Conservation (phyloP, 2,113 vertebrate genomes). For the Plecotus auritus region DNA sequence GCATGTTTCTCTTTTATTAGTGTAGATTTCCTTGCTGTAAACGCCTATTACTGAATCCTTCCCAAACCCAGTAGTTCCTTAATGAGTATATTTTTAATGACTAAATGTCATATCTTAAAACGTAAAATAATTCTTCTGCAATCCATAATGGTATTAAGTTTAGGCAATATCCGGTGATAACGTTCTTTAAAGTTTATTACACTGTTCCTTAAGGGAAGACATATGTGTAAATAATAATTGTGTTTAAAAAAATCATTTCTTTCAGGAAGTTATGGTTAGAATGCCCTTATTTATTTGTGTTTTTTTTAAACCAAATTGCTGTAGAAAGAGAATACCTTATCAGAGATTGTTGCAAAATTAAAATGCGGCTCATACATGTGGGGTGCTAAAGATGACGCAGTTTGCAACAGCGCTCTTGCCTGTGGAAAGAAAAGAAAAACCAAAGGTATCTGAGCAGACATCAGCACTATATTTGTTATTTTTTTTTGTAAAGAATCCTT, state of each 20-base stretch:
- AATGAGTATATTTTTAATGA: background rate
- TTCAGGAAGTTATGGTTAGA: slow-evolving; percentile 11
- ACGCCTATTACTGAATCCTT: background rate
- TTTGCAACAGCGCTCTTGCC: slow-evolving; percentile 95
- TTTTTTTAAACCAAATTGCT: background rate
- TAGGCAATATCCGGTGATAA: background rate
- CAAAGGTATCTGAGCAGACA: background rate
- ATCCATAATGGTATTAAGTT: background rate
- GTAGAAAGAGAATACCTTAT: slow-evolving; percentile 86
- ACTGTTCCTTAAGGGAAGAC: background rate
- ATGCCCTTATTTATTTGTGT: slow-evolving; percentile 10
- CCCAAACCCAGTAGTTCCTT: background rate
- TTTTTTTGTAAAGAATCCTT: background rate
- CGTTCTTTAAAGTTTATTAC: slow-evolving; percentile 1
- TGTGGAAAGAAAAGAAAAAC: slow-evolving; percentile 66
- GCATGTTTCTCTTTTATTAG: no score
- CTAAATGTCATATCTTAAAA: slow-evolving; percentile 26
- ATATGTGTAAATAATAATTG: background rate
- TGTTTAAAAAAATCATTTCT: slow-evolving; percentile 19
- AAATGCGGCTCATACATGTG: slow-evolving; percentile 98
- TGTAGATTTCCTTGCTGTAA: background rate
- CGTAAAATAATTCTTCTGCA: slow-evolving; percentile 7
- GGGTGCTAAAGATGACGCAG: slow-evolving; percentile 90
- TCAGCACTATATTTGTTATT: background rate
- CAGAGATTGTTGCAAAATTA: slow-evolving; percentile 92